Percentiles rank a stretch among this genome's conserved stretches.
phyloP scores from a whole-genome alignment of 1,140 invertebrate species.

The Spodoptera litura region DNA sequence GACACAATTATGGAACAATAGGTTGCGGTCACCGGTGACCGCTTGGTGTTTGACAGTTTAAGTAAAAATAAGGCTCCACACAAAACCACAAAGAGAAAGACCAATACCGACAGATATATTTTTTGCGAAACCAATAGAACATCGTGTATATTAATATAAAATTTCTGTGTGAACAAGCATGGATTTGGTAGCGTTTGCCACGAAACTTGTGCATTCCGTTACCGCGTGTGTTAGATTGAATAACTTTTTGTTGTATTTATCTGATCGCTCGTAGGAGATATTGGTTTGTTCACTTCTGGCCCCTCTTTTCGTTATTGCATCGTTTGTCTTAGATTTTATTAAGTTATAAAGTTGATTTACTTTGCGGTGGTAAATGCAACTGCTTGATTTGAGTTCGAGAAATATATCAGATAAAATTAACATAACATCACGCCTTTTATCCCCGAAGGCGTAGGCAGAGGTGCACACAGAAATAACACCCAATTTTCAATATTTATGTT shows the following conservation, averaged over 20 bases:
- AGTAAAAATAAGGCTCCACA: too few relatives aligned
- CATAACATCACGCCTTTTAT: too few relatives aligned
- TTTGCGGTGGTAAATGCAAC: background rate
- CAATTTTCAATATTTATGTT: too few relatives aligned
- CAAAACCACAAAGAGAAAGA: too few relatives aligned
- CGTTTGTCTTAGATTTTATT: conserved; percentile 15
- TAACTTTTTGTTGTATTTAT: conserved; percentile 38
- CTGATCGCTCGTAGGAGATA: conserved; percentile 19
- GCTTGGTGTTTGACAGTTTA: too few relatives aligned
- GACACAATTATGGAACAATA: too few relatives aligned
- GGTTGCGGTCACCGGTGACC: too few relatives aligned
- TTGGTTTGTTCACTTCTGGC: conserved; percentile 23
- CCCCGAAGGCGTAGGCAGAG: too few relatives aligned
- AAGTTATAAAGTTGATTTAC: background rate
- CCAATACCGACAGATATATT: too few relatives aligned
- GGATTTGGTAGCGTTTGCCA: conserved; percentile 19
- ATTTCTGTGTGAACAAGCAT: background rate
- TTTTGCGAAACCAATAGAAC: background rate
- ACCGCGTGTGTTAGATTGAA: conserved; percentile 36
- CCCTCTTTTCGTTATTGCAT: conserved; percentile 32
- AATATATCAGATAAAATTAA: too few relatives aligned
- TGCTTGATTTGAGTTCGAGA: background rate
- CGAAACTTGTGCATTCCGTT: conserved; percentile 36
- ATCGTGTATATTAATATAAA: conserved; percentile 3
- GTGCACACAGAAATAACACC: too few relatives aligned